These are phyloP conservation scores for Radopholus similis DNA, from an alignment of 1,140 invertebrate species.

Conservation along the genomic window DNA sequence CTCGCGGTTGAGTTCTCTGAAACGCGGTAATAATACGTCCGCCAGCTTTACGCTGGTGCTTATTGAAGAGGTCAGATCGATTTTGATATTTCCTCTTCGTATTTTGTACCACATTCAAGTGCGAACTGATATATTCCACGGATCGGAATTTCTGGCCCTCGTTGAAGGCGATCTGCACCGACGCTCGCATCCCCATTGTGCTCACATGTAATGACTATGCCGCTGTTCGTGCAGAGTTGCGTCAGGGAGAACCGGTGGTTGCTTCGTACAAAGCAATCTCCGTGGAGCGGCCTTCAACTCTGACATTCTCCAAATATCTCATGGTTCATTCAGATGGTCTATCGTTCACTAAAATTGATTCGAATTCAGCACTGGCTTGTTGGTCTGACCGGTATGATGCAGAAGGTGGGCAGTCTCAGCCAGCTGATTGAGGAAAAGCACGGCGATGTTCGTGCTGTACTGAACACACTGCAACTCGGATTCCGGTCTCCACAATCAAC, in stretches of 20 bases:
- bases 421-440: background rate
- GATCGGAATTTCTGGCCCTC: constrained; percentile 12
- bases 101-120: background rate
- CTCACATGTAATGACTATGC: constrained; percentile 15
- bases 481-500: background rate
- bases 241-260: background rate
- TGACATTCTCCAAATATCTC: constrained; percentile 4
- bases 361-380: constrained; percentile 1
- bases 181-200: constrained; percentile 8
- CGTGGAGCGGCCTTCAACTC: background rate
- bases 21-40: background rate
- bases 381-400: background rate
- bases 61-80: constrained; percentile 3
- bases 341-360: background rate
- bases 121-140: constrained; percentile 1
- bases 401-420: background rate
- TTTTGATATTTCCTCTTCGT: background rate
- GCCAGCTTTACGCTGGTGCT: constrained; percentile 2
- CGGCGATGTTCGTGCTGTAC: constrained; percentile 7
- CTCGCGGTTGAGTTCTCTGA: background rate
- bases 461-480: constrained; percentile 11
- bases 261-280: background rate
- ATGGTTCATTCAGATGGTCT: background rate
- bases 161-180: background rate
- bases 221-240: background rate